Evolutionary conservation across 1,140 invertebrate genomes (phyloP), one percentile per base, ranked within the genome.

Genomic region (Heliothis subflexa): DNA sequence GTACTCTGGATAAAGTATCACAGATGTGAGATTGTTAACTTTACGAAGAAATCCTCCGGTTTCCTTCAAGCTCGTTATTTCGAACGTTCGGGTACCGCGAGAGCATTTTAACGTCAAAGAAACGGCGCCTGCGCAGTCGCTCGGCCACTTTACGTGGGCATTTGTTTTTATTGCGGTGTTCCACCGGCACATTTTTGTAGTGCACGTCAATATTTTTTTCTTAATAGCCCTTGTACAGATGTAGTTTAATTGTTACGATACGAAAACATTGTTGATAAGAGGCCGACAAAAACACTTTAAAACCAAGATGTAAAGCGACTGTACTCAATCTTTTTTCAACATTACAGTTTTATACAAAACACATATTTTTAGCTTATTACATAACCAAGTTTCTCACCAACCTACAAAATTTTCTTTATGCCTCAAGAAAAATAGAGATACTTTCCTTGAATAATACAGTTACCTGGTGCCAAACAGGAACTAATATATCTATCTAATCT

Each of bases 1-100:
- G 70, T 75, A 75, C 45, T 2, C 57, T 62, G 57, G 18, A 25
- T 71, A 78, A 77, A 70, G 66, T 66, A 78, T 66, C 76, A 49
- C 77, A 62, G 64, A 78, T 57, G 64, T 50, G 55, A 78, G 78
- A 79, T 79, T 64, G 78, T 79, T 79, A 79, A 79, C 78, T 79
- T 57, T 70, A 71, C 76, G 62, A n/a, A 79, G 78, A 79, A 74
- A 73, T 64, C 57, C 59, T 70, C 40, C 50, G 50, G 70, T 79
- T 79, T 78, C 76, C 76, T 78, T 61, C 54, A 72, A 71, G 76
- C 76, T 78, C 57, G 76, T 78, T 78, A 78, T 71, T 78, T 61
- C 47, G 54, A 74, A 52, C 54, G 25, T 25, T 50, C 64, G 33
- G 54, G 64, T 71, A 59, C 54, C 55, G 50, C 57, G 52, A 78